phyloP scores from a whole-genome alignment of 64 coral and sea anemone species.

The Pocillopora damicornis region DNA sequence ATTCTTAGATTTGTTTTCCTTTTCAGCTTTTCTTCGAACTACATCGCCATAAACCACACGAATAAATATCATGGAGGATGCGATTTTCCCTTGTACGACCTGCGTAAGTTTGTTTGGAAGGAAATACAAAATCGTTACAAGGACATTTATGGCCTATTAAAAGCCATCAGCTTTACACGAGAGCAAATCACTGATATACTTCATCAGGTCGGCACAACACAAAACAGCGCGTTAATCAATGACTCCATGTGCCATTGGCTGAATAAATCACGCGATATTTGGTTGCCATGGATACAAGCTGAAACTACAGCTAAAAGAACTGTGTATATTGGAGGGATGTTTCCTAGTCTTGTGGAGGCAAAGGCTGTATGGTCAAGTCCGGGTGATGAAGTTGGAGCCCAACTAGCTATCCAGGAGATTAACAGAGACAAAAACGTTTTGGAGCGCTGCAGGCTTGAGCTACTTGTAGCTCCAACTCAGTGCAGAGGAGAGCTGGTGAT shows the following conservation, averaged over 20 bases:
- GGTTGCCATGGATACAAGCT: conserved; percentile 57
- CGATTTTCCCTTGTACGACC: conserved; percentile 50
- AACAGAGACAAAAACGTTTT: conserved; percentile 54
- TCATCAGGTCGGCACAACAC: conserved; percentile 14
- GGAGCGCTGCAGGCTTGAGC: conserved; percentile 17
- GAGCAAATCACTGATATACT: conserved; percentile 46
- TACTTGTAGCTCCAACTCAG: conserved; percentile 56
- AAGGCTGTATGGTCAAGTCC: conserved; percentile 78
- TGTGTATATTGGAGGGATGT: conserved; percentile 75
- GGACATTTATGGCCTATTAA: conserved; percentile 58
- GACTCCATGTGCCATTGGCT: conserved; percentile 63
- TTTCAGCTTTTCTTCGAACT: background rate
- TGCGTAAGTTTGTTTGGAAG: conserved; percentile 66
- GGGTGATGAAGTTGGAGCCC: conserved; percentile 69
- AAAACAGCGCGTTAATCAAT: background rate
- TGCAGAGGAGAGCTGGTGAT: conserved; percentile 75
- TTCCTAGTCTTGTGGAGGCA: conserved; percentile 59
- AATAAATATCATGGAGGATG: background rate
- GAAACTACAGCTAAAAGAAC: conserved; percentile 22
- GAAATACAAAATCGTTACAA: conserved; percentile 31
- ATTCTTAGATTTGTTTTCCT: background rate
- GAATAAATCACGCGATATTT: conserved; percentile 36
- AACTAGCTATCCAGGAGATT: conserved; percentile 60
- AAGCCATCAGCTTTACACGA: conserved; percentile 22
- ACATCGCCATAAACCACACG: background rate